Evolutionary conservation across 2,113 vertebrate genomes (phyloP).

Genomic region (Scopus umbretta): DNA sequence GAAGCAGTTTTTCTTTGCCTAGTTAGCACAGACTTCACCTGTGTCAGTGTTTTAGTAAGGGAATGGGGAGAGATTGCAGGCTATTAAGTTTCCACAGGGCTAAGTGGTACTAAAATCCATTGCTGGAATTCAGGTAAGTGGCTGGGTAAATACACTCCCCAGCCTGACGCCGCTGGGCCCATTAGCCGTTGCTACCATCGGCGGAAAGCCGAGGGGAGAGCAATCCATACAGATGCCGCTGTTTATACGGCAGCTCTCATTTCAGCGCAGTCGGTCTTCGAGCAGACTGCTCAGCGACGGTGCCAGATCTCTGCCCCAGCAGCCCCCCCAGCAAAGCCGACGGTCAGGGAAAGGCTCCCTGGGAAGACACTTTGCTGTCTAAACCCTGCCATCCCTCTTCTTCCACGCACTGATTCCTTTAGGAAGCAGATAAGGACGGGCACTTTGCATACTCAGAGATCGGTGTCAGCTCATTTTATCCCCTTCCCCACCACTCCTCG

Average conservation of each 20-base stretch:
- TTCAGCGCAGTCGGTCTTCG: background rate
- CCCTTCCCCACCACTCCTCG: background rate
- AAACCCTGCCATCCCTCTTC: background rate
- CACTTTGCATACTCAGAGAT: background rate
- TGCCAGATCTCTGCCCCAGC: background rate
- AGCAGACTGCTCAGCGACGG: background rate
- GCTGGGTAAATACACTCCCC: background rate
- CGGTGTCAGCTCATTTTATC: background rate
- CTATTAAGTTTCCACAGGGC: background rate
- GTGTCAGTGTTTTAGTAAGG: background rate
- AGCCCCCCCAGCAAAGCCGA: accelerated
- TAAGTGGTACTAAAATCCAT: background rate
- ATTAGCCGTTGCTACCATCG: background rate
- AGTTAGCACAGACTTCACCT: background rate
- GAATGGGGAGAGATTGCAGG: background rate
- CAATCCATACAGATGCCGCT: accelerated
- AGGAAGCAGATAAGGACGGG: background rate
- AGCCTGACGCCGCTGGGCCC: background rate
- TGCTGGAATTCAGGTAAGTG: background rate
- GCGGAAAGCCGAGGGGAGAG: accelerated
- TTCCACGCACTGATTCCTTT: background rate
- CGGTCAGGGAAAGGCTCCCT: background rate
- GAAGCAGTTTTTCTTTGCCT: background rate
- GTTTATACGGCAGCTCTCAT: background rate
- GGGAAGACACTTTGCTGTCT: background rate